Evolutionary conservation across 2,888 invertebrate species (phyloP).

Genomic region (Chouioia cunea): DNA sequence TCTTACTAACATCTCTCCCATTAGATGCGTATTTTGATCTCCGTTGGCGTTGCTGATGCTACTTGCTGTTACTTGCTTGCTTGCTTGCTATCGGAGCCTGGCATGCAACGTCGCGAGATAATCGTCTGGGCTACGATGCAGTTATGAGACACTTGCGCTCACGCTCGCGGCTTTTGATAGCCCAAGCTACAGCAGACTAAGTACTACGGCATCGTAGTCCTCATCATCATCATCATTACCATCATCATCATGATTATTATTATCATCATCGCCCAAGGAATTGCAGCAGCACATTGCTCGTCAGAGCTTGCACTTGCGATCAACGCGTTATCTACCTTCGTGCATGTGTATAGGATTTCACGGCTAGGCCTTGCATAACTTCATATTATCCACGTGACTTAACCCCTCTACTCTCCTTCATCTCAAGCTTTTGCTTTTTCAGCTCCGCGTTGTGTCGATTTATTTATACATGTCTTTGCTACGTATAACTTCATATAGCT

Average conservation of each 20-base stretch:
- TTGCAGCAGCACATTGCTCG: neutral
- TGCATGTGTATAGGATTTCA: constrained; percentile 18
- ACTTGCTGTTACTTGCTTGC: too few species aligned
- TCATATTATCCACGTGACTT: constrained; percentile 2
- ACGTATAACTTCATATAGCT: too few species aligned
- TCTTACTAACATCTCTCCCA: constrained; percentile 25
- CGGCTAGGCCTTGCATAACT: constrained; percentile 10
- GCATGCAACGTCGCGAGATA: constrained; percentile 12
- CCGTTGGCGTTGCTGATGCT: neutral
- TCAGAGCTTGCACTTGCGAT: constrained; percentile 16
- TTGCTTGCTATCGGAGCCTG: constrained; percentile 8
- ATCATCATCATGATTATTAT: too few species aligned
- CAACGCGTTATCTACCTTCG: constrained; percentile 9
- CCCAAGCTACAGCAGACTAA: constrained; percentile 20
- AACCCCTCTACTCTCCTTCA: neutral
- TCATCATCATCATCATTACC: neutral
- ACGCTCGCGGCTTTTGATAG: constrained; percentile 11
- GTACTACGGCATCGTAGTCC: constrained; percentile 10
- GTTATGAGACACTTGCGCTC: constrained; percentile 25
- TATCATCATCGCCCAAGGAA: too few species aligned
- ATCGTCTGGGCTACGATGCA: constrained; percentile 4
- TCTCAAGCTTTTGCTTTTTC: too few species aligned
- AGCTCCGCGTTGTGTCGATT: too few species aligned
- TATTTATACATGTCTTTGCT: too few species aligned
- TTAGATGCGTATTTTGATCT: constrained; percentile 43